phyloP scores from a whole-genome alignment of 2,113 vertebrate species.

The Coracopsis vasa region DNA sequence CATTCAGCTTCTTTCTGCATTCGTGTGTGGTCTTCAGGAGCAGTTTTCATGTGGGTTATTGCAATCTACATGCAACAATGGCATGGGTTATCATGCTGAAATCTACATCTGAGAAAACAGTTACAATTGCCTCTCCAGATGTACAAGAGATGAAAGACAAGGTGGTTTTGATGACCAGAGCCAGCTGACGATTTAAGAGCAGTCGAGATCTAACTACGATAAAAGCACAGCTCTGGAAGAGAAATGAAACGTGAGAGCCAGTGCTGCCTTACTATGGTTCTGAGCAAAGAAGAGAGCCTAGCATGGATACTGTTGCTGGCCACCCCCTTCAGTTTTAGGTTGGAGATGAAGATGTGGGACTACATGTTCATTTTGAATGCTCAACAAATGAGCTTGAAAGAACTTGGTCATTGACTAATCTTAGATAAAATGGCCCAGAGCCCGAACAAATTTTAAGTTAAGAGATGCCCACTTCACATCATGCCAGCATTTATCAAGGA shows the following conservation, averaged over 20 bases:
- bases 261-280: background rate
- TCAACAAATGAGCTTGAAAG: background rate
- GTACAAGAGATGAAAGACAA: slow-evolving; percentile 21
- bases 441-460: background rate
- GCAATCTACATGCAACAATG: background rate
- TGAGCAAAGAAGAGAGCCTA: background rate
- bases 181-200: background rate
- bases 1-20: slow-evolving; percentile 4
- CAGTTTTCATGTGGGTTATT: slow-evolving; percentile 24
- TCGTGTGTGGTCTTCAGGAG: slow-evolving; percentile 38
- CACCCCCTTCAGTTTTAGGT: background rate
- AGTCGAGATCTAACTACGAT: background rate
- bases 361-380: background rate
- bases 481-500: background rate
- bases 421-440: background rate
- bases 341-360: background rate
- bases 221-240: background rate
- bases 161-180: background rate
- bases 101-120: background rate
- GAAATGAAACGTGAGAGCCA: rapidly evolving
- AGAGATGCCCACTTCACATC: background rate
- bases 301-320: background rate
- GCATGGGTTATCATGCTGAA: background rate
- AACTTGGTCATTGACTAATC: background rate
- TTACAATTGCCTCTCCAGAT: slow-evolving; percentile 9